A percentile compares a stretch with the other conserved stretches of the same genome.
These are phyloP conservation scores for Drosophila demipolita DNA, from an alignment of 2,888 invertebrate genomes.

Conservation along the genomic window DNA sequence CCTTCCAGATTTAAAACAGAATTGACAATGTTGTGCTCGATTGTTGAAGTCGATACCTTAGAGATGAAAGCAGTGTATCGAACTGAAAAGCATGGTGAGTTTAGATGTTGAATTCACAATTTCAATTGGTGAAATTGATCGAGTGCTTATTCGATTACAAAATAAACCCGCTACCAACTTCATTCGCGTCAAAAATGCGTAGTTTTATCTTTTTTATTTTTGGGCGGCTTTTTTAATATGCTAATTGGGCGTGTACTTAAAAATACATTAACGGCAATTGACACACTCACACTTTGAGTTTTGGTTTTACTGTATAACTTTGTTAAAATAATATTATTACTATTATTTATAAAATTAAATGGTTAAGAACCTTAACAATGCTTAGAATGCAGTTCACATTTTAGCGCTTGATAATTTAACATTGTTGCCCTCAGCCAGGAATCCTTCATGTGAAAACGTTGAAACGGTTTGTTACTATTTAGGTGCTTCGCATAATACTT, in stretches of 20 bases:
- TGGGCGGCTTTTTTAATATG: not conserved
- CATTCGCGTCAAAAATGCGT: not conserved
- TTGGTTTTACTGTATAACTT: not conserved
- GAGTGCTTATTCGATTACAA: constrained; percentile 13
- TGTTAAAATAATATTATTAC: not conserved
- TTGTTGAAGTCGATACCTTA: constrained; percentile 36
- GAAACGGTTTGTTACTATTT: constrained; percentile 24
- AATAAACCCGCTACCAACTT: constrained; percentile 14
- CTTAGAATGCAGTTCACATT: constrained; percentile 27
- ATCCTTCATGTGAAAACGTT: constrained; percentile 41
- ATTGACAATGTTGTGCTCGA: constrained; percentile 55
- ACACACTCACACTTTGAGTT: not conserved
- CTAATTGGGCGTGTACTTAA: not conserved
- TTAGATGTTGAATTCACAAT: constrained; percentile 19
- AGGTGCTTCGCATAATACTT: constrained; percentile 45
- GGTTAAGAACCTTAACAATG: constrained; percentile 24
- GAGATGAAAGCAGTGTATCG: constrained; percentile 31
- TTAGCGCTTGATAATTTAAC: constrained; percentile 41
- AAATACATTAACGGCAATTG: not conserved
- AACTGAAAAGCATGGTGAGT: constrained; percentile 24
- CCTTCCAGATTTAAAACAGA: constrained; percentile 64
- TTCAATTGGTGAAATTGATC: not conserved
- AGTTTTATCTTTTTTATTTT: not conserved
- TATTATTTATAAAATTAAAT: not conserved
- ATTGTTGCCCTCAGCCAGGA: constrained; percentile 45